phyloP scores from a whole-genome alignment of 1,140 invertebrate species.

The Oreohelix idahoensis region DNA sequence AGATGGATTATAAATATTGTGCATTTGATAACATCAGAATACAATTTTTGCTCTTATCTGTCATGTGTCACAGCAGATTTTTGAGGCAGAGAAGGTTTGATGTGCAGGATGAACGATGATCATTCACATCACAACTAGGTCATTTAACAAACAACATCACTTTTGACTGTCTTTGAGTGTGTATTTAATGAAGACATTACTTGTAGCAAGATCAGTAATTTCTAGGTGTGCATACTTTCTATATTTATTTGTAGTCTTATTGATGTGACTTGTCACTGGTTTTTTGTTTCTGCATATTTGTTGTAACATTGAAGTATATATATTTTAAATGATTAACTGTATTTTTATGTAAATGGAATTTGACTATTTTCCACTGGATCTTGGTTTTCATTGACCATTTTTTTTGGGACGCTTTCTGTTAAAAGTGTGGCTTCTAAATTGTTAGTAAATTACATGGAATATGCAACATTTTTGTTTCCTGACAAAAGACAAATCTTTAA shows the following conservation, averaged over 20 bases:
- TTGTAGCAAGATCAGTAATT: not conserved
- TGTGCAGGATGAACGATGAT: not conserved
- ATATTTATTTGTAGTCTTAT: not conserved
- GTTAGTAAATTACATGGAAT: no score
- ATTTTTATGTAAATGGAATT: no score
- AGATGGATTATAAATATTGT: no score
- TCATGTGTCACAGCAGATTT: not conserved
- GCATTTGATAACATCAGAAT: not conserved
- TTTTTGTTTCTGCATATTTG: not conserved
- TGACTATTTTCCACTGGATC: no score
- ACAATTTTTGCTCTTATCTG: not conserved
- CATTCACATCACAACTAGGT: not conserved
- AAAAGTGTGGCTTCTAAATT: no score
- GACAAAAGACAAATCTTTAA: no score
- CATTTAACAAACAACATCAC: not conserved
- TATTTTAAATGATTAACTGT: no score
- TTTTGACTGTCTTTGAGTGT: not conserved
- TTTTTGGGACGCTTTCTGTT: no score
- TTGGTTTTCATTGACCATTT: no score
- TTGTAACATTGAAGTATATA: not conserved
- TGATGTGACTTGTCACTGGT: not conserved
- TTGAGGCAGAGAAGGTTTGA: not conserved
- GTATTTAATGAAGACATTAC: not conserved
- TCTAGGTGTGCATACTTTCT: not conserved
- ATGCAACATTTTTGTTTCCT: no score